Conservation (phyloP, 1,140 invertebrate species). For the Physella acuta region DNA sequence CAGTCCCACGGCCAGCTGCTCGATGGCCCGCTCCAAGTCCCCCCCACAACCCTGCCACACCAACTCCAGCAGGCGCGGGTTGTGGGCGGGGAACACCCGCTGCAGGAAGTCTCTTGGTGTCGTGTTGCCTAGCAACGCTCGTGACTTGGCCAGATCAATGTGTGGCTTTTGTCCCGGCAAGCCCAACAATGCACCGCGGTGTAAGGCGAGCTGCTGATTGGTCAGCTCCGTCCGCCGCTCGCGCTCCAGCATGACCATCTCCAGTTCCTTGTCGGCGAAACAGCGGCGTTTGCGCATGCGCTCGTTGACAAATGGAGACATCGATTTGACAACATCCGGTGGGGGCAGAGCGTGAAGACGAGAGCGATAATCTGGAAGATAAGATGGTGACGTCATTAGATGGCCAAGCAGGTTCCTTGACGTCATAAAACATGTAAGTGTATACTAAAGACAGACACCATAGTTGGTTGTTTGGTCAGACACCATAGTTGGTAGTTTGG, state of each 20-base stretch:
- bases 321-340: constrained; percentile 39
- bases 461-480: no score
- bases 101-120: constrained; percentile 40
- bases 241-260: constrained; percentile 55
- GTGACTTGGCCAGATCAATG: constrained; percentile 4
- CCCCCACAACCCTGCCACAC: constrained; percentile 47
- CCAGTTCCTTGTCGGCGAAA: constrained; percentile 62
- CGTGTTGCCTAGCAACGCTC: constrained; percentile 25
- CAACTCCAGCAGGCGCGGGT: constrained; percentile 42
- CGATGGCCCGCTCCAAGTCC: constrained; percentile 39
- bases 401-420: no score
- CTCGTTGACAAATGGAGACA: constrained; percentile 54
- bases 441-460: no score
- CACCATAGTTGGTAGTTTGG: no score
- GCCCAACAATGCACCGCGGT: not conserved
- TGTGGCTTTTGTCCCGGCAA: not conserved
- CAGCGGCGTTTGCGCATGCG: constrained; percentile 61
- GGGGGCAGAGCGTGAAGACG: constrained; percentile 40
- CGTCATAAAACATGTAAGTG: no score
- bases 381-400: no score
- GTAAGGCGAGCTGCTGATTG: constrained; percentile 12
- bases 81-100: constrained; percentile 41
- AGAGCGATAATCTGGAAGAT: constrained; percentile 38
- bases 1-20: constrained; percentile 37
- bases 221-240: constrained; percentile 40